Evolutionary conservation across 2,888 invertebrate species (phyloP).

Genomic region (Blera fallax): DNA sequence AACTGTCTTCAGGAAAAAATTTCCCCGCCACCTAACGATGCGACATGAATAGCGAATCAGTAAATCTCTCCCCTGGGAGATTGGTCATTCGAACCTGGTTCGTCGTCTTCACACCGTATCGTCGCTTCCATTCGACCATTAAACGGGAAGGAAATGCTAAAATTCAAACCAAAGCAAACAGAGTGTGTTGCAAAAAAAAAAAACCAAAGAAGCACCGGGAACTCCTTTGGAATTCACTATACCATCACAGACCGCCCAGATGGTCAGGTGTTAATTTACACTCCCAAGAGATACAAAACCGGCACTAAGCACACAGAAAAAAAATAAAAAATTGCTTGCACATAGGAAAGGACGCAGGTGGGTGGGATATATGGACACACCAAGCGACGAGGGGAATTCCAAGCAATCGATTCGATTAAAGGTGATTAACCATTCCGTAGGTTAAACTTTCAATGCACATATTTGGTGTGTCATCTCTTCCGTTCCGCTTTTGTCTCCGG

Average conservation of each 20-base stretch:
- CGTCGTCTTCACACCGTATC: conserved; percentile 38
- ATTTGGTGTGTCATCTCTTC: conserved; percentile 66
- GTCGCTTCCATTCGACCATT: conserved; percentile 34
- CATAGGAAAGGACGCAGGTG: not conserved
- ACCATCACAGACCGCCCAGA: conserved; percentile 66
- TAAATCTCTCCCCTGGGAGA: conserved; percentile 46
- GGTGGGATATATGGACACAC: conserved; percentile 27
- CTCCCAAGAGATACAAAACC: conserved; percentile 61
- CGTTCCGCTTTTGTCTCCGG: conserved; percentile 27
- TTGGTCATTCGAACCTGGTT: conserved; percentile 44
- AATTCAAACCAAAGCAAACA: conserved; percentile 42
- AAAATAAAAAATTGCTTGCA: not conserved
- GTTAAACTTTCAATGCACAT: conserved; percentile 63
- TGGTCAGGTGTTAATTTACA: conserved; percentile 73
- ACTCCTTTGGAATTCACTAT: conserved; percentile 58
- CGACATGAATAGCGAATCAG: conserved; percentile 54
- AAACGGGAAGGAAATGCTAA: conserved; percentile 69
- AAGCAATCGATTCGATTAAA: conserved; percentile 69
- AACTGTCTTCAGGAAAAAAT: conserved; percentile 13
- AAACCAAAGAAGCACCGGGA: conserved; percentile 2
- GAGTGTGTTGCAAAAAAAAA: not conserved
- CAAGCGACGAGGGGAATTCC: conserved; percentile 57
- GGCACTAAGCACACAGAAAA: conserved; percentile 43
- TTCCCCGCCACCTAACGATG: conserved; percentile 13
- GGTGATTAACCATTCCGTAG: conserved; percentile 68